A percentile compares a stretch with the other conserved stretches of the same genome.
phyloP scores from a whole-genome alignment of 2,797 vertebrate genomes.

The Neosalanx taihuensis region DNA sequence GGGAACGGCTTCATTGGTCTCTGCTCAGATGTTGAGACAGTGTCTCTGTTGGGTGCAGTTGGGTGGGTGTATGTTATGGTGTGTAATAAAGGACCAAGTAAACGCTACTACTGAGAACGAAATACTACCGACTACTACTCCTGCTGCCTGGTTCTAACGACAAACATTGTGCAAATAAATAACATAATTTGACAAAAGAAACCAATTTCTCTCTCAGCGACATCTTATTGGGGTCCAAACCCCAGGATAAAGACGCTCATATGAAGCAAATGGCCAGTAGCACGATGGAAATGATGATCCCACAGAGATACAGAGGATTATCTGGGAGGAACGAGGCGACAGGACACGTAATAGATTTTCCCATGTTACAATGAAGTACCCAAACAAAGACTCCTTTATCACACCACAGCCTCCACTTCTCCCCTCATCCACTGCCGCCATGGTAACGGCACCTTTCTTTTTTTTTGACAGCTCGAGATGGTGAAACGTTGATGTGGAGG shows the following conservation, averaged over 20 bases:
- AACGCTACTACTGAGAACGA: too few species aligned
- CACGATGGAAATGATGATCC: slow-evolving; percentile 29
- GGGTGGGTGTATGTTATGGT: too few species aligned
- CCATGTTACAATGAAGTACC: slow-evolving; percentile 34
- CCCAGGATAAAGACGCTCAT: slow-evolving; percentile 25
- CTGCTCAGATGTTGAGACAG: too few species aligned
- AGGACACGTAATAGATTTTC: slow-evolving; percentile 33
- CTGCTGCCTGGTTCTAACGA: slow-evolving; percentile 22
- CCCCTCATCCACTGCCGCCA: slow-evolving; percentile 52
- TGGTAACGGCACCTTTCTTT: slow-evolving; percentile 54
- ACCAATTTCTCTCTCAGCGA: slow-evolving; percentile 41
- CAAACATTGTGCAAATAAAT: slow-evolving; percentile 41
- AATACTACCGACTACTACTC: too few species aligned
- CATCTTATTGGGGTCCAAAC: slow-evolving; percentile 42
- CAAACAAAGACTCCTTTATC: slow-evolving; percentile 48
- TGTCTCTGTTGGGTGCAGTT: too few species aligned
- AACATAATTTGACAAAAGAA: background rate
- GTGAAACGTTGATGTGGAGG: slow-evolving; percentile 37
- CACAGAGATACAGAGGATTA: slow-evolving; percentile 33
- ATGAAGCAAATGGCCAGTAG: slow-evolving; percentile 38
- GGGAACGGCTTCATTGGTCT: too few species aligned
- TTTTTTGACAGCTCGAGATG: slow-evolving; percentile 41
- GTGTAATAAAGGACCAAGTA: too few species aligned
- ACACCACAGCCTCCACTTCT: slow-evolving; percentile 29
- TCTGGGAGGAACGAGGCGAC: slow-evolving; percentile 7